Evolutionary conservation across 2,888 invertebrate species (phyloP), one percentile per base, ranked within the genome.

Genomic region (Ferdinandea cuprea): DNA sequence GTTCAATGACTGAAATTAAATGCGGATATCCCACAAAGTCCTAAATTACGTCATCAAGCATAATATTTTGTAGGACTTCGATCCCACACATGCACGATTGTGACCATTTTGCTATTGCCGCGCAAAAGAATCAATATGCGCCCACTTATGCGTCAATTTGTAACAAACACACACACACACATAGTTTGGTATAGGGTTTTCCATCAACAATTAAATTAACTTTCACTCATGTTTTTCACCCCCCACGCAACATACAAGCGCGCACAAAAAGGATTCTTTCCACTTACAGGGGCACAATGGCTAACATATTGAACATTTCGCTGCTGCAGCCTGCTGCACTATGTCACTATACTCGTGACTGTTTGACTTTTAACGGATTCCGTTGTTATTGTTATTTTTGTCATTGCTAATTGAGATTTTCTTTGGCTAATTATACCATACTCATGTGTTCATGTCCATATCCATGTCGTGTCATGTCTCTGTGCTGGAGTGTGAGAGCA

Each of bases 401-500:
- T 65, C 2, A 25, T 2, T 66, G 76, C 52, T 81, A 81, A 81
- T 81, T 81, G 74, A 81, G 54, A 72, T 81, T 76, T 59, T 76
- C 71, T 71, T 76, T 61, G 61, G 76, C 42, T 71, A 81, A 76
- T 81, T 80, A 80, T 61, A 19, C 44, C n/a, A n/a, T n/a, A n/a
- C n/a, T n/a, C n/a, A n/a, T n/a, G n/a, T n/a, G n/a, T n/a, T n/a
- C n/a, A n/a, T n/a, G n/a, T n/a, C n/a, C n/a, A n/a, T n/a, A n/a
- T n/a, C n/a, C n/a, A n/a, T n/a, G n/a, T 56, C 73, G 40, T 80
- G 73, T 63, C 78, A 72, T 50, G 37, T n/a, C 19, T 44, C 19
- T 15, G 48, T 44, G 54, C 8, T n/a, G n/a, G 56, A 42, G 21
- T 25, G 25, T 11, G 48, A n/a, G 46, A 46, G 17, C 50, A 28